Evolutionary conservation across 2,797 vertebrate species (phyloP).

Genomic region (Malurus leucopterus): DNA sequence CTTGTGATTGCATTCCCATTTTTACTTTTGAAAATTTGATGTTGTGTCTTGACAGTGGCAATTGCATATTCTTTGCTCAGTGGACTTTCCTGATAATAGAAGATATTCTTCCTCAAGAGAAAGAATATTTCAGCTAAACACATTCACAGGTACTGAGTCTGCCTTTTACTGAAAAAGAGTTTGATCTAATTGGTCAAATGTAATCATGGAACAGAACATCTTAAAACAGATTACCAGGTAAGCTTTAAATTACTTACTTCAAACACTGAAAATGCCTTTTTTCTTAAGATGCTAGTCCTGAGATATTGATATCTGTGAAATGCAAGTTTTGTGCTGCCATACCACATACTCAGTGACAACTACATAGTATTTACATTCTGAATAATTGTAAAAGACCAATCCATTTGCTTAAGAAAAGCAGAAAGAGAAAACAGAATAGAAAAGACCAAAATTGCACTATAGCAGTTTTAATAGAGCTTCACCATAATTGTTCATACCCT

Average conservation of each 20-base stretch:
- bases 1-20: slow-evolving; percentile 36
- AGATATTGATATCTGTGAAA: background rate
- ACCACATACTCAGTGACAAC: background rate
- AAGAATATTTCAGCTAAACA: slow-evolving; percentile 42
- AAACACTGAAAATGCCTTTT: background rate
- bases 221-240: background rate
- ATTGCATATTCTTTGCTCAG: slow-evolving; percentile 14
- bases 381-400: background rate
- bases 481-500: background rate
- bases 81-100: slow-evolving; percentile 46
- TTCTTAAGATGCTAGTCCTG: background rate
- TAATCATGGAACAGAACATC: background rate
- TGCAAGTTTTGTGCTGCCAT: background rate
- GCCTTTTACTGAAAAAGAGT: slow-evolving; percentile 27
- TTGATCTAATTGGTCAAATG: slow-evolving; percentile 47
- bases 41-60: slow-evolving; percentile 56
- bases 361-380: background rate
- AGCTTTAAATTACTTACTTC: background rate
- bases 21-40: slow-evolving; percentile 58
- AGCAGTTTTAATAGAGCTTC: background rate
- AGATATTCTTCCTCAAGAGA: slow-evolving; percentile 36
- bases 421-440: background rate
- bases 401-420: background rate
- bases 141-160: background rate
- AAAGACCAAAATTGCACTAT: accelerated